phyloP scores from a whole-genome alignment of 2,113 vertebrate genomes.

The Geococcyx californianus region DNA sequence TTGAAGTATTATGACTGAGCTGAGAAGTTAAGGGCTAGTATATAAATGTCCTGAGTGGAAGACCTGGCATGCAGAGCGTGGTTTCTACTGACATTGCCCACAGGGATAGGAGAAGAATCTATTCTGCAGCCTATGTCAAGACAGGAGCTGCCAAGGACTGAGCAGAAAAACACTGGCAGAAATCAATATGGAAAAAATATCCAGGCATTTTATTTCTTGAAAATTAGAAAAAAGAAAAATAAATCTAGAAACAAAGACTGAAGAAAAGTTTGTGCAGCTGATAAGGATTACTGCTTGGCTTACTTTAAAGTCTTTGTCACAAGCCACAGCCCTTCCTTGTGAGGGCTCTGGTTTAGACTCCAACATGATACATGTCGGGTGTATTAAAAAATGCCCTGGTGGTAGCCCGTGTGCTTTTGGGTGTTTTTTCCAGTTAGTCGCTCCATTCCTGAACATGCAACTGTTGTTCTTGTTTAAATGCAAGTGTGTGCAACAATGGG shows the following conservation, averaged over 20 bases:
- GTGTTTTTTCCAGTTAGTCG: not conserved
- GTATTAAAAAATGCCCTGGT: not conserved
- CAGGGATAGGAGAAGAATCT: not conserved
- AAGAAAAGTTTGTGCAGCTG: constrained; percentile 11
- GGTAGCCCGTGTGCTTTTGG: not conserved
- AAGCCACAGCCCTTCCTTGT: not conserved
- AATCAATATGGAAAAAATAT: not conserved
- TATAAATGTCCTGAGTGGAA: not conserved
- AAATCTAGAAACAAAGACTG: not conserved
- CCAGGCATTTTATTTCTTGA: constrained; percentile 47
- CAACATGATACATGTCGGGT: not conserved
- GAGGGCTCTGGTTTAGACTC: not conserved
- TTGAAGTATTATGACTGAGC: not conserved
- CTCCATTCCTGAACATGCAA: not conserved
- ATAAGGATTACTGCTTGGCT: not conserved
- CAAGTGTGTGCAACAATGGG: not conserved
- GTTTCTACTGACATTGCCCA: not conserved
- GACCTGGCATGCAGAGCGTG: not conserved
- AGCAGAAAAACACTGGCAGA: constrained; percentile 40
- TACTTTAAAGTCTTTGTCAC: not conserved
- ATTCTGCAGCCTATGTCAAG: constrained; percentile 1
- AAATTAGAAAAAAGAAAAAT: constrained; percentile 21
- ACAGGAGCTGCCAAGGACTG: constrained; percentile 32
- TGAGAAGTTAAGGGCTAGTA: not conserved
- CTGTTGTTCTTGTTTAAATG: not conserved